Percentiles rank a stretch among this genome's conserved stretches.
Conservation (phyloP, 1,140 invertebrate genomes). For the Penaeus vannamei region DNA sequence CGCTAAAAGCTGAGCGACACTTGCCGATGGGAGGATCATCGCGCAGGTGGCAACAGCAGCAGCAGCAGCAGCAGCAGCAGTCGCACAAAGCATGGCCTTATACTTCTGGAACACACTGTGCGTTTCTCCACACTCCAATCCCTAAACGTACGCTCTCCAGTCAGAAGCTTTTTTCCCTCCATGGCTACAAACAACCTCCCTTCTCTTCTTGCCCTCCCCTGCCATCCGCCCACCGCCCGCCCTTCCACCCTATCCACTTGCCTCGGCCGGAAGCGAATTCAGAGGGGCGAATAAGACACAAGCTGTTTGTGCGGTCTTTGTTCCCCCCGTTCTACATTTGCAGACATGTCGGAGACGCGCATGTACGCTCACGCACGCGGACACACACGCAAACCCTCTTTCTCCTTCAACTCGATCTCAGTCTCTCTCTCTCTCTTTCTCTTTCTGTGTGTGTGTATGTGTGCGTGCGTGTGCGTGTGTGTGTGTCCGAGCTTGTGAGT, state of each 20-base stretch:
- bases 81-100: background rate
- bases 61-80: background rate
- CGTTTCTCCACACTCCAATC: too few relatives aligned
- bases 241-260: background rate
- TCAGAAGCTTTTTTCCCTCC: too few relatives aligned
- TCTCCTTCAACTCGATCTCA: background rate
- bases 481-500: too few relatives aligned
- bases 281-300: too few relatives aligned
- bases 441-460: background rate
- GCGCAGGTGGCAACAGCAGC: conserved; percentile 42
- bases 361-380: background rate
- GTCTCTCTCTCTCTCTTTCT: background rate
- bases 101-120: conserved; percentile 41
- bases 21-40: conserved; percentile 33
- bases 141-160: too few relatives aligned
- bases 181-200: too few relatives aligned
- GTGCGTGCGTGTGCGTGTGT: too few relatives aligned
- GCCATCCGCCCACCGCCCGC: background rate
- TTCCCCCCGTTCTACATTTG: too few relatives aligned
- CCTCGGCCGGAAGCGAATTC: background rate
- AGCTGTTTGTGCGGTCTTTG: too few relatives aligned
- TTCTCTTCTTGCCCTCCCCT: background rate
- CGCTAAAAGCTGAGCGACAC: too few relatives aligned
- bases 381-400: background rate
- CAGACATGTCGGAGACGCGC: background rate